Percentiles rank a stretch among this genome's conserved stretches.
Conservation (phyloP, 2,113 vertebrate genomes). For the Alces alces region DNA sequence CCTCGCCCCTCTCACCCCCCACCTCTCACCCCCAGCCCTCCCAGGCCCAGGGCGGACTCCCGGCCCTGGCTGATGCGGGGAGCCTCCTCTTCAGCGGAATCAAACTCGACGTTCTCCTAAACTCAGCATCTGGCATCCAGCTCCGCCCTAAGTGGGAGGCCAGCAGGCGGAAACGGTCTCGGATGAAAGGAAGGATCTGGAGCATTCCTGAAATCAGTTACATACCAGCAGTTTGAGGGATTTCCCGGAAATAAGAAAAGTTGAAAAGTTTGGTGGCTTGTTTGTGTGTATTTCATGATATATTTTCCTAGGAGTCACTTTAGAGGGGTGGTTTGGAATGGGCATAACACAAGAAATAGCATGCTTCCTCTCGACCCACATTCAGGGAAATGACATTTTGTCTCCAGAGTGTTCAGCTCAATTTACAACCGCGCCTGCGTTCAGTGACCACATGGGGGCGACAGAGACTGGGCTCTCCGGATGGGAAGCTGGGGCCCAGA, state of each 20-base stretch:
- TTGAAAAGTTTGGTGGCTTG: not conserved
- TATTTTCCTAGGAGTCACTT: not conserved
- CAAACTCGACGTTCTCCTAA: too few relatives aligned
- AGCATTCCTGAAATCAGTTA: not conserved
- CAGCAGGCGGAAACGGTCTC: not conserved
- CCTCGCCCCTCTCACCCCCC: fast-evolving
- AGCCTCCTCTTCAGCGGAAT: not conserved
- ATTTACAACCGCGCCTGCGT: not conserved
- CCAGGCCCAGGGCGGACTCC: not conserved
- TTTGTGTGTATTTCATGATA: not conserved
- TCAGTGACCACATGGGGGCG: not conserved
- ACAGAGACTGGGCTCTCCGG: not conserved
- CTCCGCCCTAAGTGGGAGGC: not conserved
- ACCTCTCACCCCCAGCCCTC: not conserved
- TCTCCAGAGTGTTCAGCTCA: not conserved
- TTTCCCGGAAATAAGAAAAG: not conserved
- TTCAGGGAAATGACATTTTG: not conserved
- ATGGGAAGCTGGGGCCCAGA: too few relatives aligned
- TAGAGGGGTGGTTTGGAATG: too few relatives aligned
- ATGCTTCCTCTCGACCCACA: not conserved
- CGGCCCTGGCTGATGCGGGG: too few relatives aligned
- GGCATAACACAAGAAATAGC: not conserved
- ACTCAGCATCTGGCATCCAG: not conserved
- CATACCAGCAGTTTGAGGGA: not conserved
- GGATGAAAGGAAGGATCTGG: not conserved